These are phyloP conservation scores for Drosophila robusta DNA, from an alignment of 2,888 invertebrate species.

Conservation along the genomic window DNA sequence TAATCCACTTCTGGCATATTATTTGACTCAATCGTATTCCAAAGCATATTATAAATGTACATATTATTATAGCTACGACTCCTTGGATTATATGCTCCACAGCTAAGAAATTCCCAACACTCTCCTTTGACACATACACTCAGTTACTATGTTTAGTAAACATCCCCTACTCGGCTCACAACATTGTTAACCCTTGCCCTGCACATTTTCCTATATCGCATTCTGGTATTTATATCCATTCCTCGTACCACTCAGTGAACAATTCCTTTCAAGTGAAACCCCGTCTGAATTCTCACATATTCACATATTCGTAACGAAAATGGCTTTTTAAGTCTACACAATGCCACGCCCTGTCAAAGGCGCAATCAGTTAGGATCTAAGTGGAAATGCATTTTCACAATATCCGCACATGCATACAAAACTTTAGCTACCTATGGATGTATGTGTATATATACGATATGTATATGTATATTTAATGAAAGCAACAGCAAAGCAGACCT, in stretches of 20 bases:
- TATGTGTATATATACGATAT: background rate
- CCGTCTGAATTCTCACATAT: constrained; percentile 23
- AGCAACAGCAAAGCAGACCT: constrained; percentile 56
- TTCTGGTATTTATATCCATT: constrained; percentile 28
- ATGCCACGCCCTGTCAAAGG: constrained; percentile 66
- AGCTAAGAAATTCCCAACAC: background rate
- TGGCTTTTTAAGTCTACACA: constrained; percentile 61
- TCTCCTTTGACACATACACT: constrained; percentile 13
- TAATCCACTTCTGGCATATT: background rate
- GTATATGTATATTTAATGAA: constrained; percentile 35
- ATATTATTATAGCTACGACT: background rate
- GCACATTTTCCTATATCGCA: constrained; percentile 12
- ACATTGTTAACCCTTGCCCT: constrained; percentile 6
- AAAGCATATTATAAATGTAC: background rate
- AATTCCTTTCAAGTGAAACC: constrained; percentile 53
- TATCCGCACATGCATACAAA: constrained; percentile 63
- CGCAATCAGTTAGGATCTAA: constrained; percentile 74
- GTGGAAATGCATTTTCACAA: constrained; percentile 80
- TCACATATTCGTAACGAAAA: constrained; percentile 42
- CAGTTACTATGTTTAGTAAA: constrained; percentile 5
- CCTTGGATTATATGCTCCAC: background rate
- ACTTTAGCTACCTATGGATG: constrained; percentile 13
- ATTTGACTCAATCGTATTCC: background rate
- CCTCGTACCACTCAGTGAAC: constrained; percentile 1
- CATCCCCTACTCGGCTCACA: background rate